phyloP scores from a whole-genome alignment of 2,888 invertebrate species.

The Apamea sordens region DNA sequence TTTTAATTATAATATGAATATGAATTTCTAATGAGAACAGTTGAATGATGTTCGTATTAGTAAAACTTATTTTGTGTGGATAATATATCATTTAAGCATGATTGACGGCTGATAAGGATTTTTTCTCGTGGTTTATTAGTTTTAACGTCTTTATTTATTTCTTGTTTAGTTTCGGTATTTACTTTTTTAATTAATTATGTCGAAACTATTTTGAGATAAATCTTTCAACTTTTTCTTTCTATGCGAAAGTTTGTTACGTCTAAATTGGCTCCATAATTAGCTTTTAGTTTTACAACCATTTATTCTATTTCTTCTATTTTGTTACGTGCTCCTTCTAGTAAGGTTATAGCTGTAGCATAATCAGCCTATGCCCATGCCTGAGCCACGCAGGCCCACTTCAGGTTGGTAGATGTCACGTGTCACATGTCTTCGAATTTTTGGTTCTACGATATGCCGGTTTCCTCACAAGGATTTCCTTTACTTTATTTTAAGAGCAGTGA shows the following conservation, averaged over 20 bases:
- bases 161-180: neutral
- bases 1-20: slow-evolving; percentile 81
- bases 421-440: neutral
- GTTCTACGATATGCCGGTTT: neutral
- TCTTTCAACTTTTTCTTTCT: neutral
- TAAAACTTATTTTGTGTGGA: slow-evolving; percentile 57
- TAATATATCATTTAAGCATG: slow-evolving; percentile 61
- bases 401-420: neutral
- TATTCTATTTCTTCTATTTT: neutral
- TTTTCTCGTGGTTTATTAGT: slow-evolving; percentile 48
- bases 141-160: slow-evolving; percentile 44
- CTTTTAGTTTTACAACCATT: neutral
- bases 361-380: neutral
- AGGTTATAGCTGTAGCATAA: neutral
- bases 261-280: neutral
- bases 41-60: slow-evolving; percentile 74
- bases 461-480: neutral
- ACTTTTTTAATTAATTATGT: slow-evolving; percentile 23
- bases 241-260: neutral
- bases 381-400: neutral
- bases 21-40: slow-evolving; percentile 77
- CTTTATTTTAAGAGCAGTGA: neutral
- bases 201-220: slow-evolving; percentile 4
- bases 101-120: slow-evolving; percentile 59
- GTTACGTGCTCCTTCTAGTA: fast-evolving